These are phyloP conservation scores for Pristionchus mayeri DNA, from an alignment of 2,888 invertebrate species.

Conservation along the genomic window DNA sequence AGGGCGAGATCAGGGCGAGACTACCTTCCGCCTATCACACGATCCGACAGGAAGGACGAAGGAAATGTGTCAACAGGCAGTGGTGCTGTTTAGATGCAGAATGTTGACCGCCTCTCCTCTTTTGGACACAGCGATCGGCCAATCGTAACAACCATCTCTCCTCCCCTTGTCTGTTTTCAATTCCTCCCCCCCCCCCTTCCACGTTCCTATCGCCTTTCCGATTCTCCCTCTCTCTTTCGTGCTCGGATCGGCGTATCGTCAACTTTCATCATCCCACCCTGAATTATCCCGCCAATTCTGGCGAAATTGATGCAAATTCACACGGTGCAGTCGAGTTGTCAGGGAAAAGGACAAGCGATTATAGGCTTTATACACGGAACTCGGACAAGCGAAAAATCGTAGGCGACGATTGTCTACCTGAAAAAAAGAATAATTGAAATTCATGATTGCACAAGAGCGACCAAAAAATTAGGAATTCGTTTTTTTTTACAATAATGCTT, in stretches of 20 bases:
- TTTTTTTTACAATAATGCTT: background rate
- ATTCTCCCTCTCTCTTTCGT: background rate
- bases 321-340: slow-evolving; percentile 1
- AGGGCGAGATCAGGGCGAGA: background rate
- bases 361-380: background rate
- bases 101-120: slow-evolving; percentile 1
- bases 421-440: too few species aligned
- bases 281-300: slow-evolving; percentile 17
- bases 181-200: background rate
- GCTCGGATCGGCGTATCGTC: background rate
- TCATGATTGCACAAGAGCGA: too few species aligned
- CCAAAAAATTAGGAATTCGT: too few species aligned
- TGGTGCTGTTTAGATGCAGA: slow-evolving; percentile 36
- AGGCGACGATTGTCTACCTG: too few species aligned
- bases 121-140: background rate
- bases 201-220: background rate
- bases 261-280: slow-evolving; percentile 1
- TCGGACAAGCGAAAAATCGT: too few species aligned
- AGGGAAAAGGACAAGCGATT: background rate
- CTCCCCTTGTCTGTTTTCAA: background rate
- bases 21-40: background rate
- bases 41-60: background rate
- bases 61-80: background rate
- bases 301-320: slow-evolving; percentile 22
- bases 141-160: background rate